Conservation (phyloP, 1,140 invertebrate species). For the Drosophila burlai region DNA sequence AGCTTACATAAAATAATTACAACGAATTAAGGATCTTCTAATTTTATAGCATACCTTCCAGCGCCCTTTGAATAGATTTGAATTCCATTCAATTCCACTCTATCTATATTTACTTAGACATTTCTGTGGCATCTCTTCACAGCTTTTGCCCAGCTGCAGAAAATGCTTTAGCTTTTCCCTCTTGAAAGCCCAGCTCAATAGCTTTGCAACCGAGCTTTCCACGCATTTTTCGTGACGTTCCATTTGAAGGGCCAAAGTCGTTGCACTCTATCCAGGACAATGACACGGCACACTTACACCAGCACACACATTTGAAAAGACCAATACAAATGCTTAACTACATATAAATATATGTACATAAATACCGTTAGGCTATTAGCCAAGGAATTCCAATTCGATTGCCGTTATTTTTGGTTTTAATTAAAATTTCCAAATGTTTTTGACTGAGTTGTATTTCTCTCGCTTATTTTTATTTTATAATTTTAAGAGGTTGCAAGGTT, state of each 20-base stretch:
- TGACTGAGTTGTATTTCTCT: neutral
- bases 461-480: neutral
- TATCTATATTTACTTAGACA: no score
- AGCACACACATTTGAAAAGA: neutral
- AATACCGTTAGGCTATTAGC: constrained; percentile 17
- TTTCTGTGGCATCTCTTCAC: neutral
- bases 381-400: constrained; percentile 43
- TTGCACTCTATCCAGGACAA: constrained; percentile 69
- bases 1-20: neutral
- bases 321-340: neutral
- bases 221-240: constrained; percentile 21
- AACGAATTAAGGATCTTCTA: neutral
- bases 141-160: constrained; percentile 10
- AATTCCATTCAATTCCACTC: neutral
- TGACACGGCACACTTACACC: constrained; percentile 48
- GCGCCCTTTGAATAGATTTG: neutral
- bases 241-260: constrained; percentile 57
- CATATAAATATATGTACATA: neutral
- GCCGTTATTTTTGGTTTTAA: constrained; percentile 37
- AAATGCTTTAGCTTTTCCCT: constrained; percentile 28
- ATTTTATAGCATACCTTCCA: neutral
- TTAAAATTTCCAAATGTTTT: no score
- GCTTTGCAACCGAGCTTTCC: constrained; percentile 35
- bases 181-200: constrained; percentile 27
- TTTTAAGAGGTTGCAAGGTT: constrained; percentile 22